Percentiles rank a stretch among this genome's conserved stretches.
Evolutionary conservation across 1,140 invertebrate genomes (phyloP).

Genomic region (Hormaphis cornu): DNA sequence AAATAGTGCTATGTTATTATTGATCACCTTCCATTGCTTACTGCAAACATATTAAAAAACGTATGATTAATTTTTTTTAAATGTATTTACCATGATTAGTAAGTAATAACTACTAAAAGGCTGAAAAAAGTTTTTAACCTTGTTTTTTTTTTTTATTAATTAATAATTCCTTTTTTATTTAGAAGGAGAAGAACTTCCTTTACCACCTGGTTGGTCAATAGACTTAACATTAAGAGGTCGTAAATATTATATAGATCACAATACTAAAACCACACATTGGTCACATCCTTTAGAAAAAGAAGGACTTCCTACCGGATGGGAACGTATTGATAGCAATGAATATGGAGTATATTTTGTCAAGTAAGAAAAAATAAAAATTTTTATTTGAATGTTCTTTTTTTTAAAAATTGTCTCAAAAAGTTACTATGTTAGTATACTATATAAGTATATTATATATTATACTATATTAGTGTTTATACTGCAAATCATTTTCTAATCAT

Average conservation of each 20-base stretch:
- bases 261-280: slow-evolving; percentile 98
- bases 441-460: too few relatives aligned
- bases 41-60: too few relatives aligned
- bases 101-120: not conserved
- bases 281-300: slow-evolving; percentile 90
- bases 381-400: too few relatives aligned
- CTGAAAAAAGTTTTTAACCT: too few relatives aligned
- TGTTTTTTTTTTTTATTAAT: not conserved
- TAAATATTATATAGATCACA: slow-evolving; percentile 98
- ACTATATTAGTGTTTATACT: too few relatives aligned
- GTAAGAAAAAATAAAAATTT: slow-evolving; percentile 48
- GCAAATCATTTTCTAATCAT: too few relatives aligned
- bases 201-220: slow-evolving; percentile 94
- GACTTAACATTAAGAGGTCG: slow-evolving; percentile 87
- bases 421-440: too few relatives aligned
- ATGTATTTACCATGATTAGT: too few relatives aligned
- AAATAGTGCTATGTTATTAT: too few relatives aligned
- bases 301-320: slow-evolving; percentile 89
- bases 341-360: slow-evolving; percentile 96
- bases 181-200: slow-evolving; percentile 58
- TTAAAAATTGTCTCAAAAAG: too few relatives aligned
- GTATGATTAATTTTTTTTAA: too few relatives aligned
- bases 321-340: slow-evolving; percentile 85
- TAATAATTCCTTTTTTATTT: not conserved
- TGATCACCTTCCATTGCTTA: too few relatives aligned